Evolutionary conservation across 2,113 vertebrate genomes (phyloP), one percentile per base, ranked within the genome.

Genomic region (Mormyrus iriodes): DNA sequence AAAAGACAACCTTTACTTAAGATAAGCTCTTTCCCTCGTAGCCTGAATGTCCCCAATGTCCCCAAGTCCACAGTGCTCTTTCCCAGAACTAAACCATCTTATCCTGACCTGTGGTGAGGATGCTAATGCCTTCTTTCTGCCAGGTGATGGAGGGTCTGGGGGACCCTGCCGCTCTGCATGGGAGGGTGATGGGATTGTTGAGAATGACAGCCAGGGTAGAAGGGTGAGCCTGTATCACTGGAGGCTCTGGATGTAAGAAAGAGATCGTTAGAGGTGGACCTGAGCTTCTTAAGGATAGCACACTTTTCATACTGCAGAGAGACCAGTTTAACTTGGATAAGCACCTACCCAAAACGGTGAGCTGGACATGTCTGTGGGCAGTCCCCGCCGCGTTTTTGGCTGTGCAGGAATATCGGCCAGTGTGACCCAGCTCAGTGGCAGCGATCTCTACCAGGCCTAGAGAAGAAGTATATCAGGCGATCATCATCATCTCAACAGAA

Each of bases 51-150:
- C 42, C 19, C 15, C 42, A 24, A 84, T n/a, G 21, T 5, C 42
- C 19, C 15, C 42, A 44, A 21, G 39, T 42, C 10, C 7, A 49
- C 31, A 76, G 13, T 82, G 46, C 35, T 24, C 31, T 21, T 42
- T 21, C 31, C 24, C 4, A n/a, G 35, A 44, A 10, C 21, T 27
- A 24, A 31, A 35, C 3, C 44, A 85, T 0, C n/a, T 24, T 31
- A 27, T 82, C 44, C 65, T 89, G 95, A 99, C 98, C 97, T 95
- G 96, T 93, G 21, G 95, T 95, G 88, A 94, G 90, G 89, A 99
- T 92, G 90, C 93, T 97, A 93, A 98, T 96, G 92, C 98, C 98
- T 93, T 99, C 98, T 91, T 98, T 99, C 92, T 99, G 98, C 98
- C 98, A 99, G 0, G 95, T 96, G 90, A 99, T 95, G 61, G 97